A percentile compares a stretch with the other conserved stretches of the same genome.
These are phyloP conservation scores for Nemapogon koenigi DNA, from an alignment of 2,888 invertebrate genomes.

Conservation along the genomic window DNA sequence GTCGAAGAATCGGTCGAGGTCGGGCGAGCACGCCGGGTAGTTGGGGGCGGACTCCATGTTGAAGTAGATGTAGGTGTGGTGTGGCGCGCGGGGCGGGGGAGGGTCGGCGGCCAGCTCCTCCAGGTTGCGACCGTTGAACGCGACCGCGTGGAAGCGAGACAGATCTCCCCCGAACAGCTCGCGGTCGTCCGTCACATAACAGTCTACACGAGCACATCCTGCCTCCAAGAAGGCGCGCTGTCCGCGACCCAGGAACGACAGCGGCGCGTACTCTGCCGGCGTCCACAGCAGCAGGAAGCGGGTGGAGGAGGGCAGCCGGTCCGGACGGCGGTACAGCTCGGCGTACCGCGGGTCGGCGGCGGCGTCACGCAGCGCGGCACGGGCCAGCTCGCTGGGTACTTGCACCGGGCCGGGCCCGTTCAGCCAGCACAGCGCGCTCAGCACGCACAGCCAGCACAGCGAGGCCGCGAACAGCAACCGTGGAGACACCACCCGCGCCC, in stretches of 20 bases:
- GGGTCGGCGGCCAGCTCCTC: slow-evolving; percentile 17
- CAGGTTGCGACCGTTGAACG: slow-evolving; percentile 41
- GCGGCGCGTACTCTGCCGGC: slow-evolving; percentile 28
- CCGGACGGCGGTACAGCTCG: slow-evolving; percentile 34
- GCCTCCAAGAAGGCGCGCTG: slow-evolving; percentile 35
- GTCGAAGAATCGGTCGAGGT: slow-evolving; percentile 45
- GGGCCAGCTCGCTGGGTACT: no score
- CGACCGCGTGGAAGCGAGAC: slow-evolving; percentile 38
- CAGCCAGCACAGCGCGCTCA: no score
- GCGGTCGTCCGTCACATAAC: slow-evolving; percentile 35
- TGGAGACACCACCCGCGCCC: no score
- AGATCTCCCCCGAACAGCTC: slow-evolving; percentile 28
- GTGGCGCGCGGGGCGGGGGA: slow-evolving; percentile 27
- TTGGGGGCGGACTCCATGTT: slow-evolving; percentile 48
- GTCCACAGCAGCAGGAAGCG: slow-evolving; percentile 49
- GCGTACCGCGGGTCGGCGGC: slow-evolving; percentile 34
- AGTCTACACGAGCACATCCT: slow-evolving; percentile 39
- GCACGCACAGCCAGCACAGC: no score
- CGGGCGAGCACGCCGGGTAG: slow-evolving; percentile 31
- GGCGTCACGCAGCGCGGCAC: slow-evolving; percentile 36
- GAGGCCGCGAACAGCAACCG: no score
- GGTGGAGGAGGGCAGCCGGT: slow-evolving; percentile 25
- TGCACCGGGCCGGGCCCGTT: no score
- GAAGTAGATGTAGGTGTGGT: slow-evolving; percentile 46
- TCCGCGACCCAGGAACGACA: slow-evolving; percentile 31